A percentile compares a stretch with the other conserved stretches of the same genome.
These are phyloP conservation scores for Toxonevra muliebris DNA, from an alignment of 2,888 invertebrate species.

Conservation along the genomic window DNA sequence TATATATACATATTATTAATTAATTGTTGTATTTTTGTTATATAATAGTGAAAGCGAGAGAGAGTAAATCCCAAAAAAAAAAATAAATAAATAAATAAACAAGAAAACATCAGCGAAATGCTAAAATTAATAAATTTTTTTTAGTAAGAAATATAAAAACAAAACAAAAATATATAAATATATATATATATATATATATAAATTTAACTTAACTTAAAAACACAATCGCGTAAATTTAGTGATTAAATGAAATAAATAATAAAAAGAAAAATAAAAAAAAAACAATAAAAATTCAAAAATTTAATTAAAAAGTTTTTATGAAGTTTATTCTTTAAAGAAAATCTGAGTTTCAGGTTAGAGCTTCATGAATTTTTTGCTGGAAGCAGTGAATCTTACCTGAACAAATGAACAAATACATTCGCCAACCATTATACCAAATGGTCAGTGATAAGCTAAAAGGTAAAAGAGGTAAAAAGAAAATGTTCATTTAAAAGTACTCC, in stretches of 20 bases:
- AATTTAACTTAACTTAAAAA: neutral
- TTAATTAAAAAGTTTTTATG: slow-evolving; percentile 7
- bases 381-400: too few relatives aligned
- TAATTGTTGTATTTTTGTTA: slow-evolving; percentile 52
- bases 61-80: slow-evolving; percentile 37
- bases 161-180: slow-evolving; percentile 35
- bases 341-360: neutral
- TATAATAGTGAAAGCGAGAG: slow-evolving; percentile 39
- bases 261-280: slow-evolving; percentile 31
- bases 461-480: too few relatives aligned
- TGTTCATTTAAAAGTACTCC: too few relatives aligned
- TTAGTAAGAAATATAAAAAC: slow-evolving; percentile 33
- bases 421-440: too few relatives aligned
- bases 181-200: slow-evolving; percentile 25
- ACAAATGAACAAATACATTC: too few relatives aligned
- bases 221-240: slow-evolving; percentile 30
- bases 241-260: slow-evolving; percentile 31
- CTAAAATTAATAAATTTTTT: slow-evolving; percentile 28
- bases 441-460: too few relatives aligned
- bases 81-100: slow-evolving; percentile 27
- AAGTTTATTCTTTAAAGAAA: slow-evolving; percentile 21
- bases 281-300: slow-evolving; percentile 14
- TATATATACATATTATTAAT: slow-evolving; percentile 35
- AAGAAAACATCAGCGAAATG: slow-evolving; percentile 32
- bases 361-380: too few relatives aligned